Conservation (phyloP, 2,888 invertebrate genomes). For the Caradrina kadenii region DNA sequence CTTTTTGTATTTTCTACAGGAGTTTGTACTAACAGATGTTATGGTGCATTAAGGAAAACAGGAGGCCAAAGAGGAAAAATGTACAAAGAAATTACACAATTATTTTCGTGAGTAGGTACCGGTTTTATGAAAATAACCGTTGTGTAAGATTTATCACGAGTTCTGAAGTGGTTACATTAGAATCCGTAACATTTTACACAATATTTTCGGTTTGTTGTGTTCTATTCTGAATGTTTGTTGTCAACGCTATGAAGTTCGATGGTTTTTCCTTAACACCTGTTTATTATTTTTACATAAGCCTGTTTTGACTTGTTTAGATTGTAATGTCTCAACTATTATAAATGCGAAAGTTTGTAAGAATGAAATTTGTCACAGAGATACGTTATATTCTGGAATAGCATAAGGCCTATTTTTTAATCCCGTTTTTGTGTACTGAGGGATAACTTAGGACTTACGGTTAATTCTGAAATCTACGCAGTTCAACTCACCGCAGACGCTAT, state of each 20-base stretch:
- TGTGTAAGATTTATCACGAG: slow-evolving; percentile 33
- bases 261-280: not conserved
- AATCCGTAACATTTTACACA: slow-evolving; percentile 26
- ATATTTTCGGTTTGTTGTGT: slow-evolving; percentile 3
- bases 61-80: not conserved
- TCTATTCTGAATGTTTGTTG: slow-evolving; percentile 16
- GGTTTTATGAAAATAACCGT: slow-evolving; percentile 32
- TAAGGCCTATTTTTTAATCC: no score
- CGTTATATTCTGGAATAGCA: no score
- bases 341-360: no score
- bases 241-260: slow-evolving; percentile 2
- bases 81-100: not conserved
- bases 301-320: no score
- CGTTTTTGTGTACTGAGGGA: no score
- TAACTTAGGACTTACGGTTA: no score
- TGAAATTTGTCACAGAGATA: no score
- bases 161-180: slow-evolving; percentile 16
- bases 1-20: not conserved
- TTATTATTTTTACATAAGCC: no score
- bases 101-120: slow-evolving; percentile 3
- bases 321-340: no score
- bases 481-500: no score
- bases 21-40: not conserved
- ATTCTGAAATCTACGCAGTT: no score
- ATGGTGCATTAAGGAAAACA: slow-evolving; percentile 18